phyloP scores from a whole-genome alignment of 1,140 invertebrate species.

The Anastrepha ludens region DNA sequence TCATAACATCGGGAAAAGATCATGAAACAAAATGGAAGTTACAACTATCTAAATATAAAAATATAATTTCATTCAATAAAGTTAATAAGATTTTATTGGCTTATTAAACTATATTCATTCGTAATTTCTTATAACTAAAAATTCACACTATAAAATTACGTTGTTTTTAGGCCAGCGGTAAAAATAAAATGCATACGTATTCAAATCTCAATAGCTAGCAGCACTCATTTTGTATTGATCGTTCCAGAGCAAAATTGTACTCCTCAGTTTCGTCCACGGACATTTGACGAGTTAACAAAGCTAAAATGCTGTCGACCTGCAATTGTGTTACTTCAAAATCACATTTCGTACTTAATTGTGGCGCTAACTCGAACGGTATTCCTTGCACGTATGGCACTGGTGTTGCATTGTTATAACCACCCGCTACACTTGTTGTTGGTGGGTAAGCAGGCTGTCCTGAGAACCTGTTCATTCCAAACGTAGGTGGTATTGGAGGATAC shows the following conservation, averaged over 20 bases:
- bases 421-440: background rate
- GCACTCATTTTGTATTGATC: conserved; percentile 70
- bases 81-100: background rate
- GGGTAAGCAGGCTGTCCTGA: conserved; percentile 58
- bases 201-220: conserved; percentile 55
- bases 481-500: conserved; percentile 68
- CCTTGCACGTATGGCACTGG: conserved; percentile 69
- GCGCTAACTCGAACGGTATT: conserved; percentile 70
- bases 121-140: background rate
- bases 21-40: no score
- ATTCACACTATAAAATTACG: background rate
- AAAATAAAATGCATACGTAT: background rate
- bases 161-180: background rate
- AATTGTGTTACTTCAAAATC: conserved; percentile 63
- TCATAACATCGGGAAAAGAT: no score
- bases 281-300: conserved; percentile 68
- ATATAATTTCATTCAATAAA: no score
- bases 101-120: background rate
- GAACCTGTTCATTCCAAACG: conserved; percentile 56
- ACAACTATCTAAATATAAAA: no score
- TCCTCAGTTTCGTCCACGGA: conserved; percentile 67
- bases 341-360: conserved; percentile 63
- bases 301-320: conserved; percentile 69
- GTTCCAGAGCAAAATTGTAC: conserved; percentile 69
- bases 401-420: background rate